These are phyloP conservation scores for Altica lythri DNA, from an alignment of 2,888 invertebrate genomes.

Conservation along the genomic window DNA sequence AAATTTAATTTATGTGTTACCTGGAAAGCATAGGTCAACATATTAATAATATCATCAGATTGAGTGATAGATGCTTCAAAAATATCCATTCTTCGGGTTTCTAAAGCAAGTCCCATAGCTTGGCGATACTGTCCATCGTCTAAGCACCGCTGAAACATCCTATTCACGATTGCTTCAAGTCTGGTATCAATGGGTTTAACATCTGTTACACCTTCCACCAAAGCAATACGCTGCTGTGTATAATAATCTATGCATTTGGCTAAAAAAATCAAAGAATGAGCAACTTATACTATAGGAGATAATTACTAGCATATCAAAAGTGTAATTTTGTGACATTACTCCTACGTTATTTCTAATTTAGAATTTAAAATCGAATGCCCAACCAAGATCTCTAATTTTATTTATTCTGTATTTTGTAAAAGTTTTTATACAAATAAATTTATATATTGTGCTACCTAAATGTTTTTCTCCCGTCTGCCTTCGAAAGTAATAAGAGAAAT, in stretches of 20 bases:
- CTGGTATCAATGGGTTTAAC: constrained; percentile 77
- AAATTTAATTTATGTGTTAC: too few species aligned
- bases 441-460: too few species aligned
- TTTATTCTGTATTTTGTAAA: too few species aligned
- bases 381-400: too few species aligned
- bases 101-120: constrained; percentile 94
- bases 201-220: constrained; percentile 69
- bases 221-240: constrained; percentile 81
- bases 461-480: too few species aligned
- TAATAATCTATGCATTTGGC: constrained; percentile 98
- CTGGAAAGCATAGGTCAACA: constrained; percentile 94
- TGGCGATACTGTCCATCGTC: constrained; percentile 94
- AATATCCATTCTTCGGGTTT: constrained; percentile 96
- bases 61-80: constrained; percentile 90
- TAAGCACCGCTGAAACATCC: constrained; percentile 96
- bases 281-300: too few species aligned
- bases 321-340: too few species aligned
- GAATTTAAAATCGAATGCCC: too few species aligned
- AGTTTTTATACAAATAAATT: too few species aligned
- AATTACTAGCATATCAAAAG: too few species aligned
- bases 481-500: too few species aligned
- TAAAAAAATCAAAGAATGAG: constrained; percentile 48
- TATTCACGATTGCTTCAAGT: constrained; percentile 91
- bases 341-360: too few species aligned
- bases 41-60: constrained; percentile 86